Conservation (phyloP, 2,113 vertebrate genomes). For the Phycodurus eques region DNA sequence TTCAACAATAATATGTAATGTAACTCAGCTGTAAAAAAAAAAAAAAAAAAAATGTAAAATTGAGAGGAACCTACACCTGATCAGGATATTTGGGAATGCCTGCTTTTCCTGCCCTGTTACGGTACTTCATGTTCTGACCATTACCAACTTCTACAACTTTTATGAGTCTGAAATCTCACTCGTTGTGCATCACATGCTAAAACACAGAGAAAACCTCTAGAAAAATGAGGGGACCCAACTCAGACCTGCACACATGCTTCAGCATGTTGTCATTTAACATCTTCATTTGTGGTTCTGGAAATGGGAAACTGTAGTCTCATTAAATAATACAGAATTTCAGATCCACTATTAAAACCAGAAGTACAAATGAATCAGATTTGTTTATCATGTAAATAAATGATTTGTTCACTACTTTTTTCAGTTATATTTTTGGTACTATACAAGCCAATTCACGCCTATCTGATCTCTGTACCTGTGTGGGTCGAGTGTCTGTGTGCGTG, state of each 20-base stretch:
- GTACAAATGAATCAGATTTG: background rate
- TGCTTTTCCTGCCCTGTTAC: too few species aligned
- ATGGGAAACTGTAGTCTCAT: background rate
- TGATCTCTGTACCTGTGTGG: constrained; percentile 10
- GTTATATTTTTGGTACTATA: background rate
- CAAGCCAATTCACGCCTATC: constrained; percentile 19
- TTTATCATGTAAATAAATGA: background rate
- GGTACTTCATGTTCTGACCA: too few species aligned
- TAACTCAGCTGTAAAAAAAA: too few species aligned
- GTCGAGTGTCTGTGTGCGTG: background rate
- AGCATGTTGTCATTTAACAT: background rate
- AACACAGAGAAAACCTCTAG: too few species aligned
- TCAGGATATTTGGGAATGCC: too few species aligned
- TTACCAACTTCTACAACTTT: too few species aligned
- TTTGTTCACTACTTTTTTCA: background rate
- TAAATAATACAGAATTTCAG: background rate
- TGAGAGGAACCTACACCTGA: too few species aligned
- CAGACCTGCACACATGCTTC: background rate
- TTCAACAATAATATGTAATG: too few species aligned
- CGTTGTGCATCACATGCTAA: too few species aligned
- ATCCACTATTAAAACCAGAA: background rate
- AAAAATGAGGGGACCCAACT: too few species aligned
- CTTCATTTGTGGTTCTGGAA: background rate
- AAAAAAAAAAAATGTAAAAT: too few species aligned
- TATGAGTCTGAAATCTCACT: too few species aligned